Evolutionary conservation across 1,140 invertebrate species (phyloP).

Genomic region (Zophobas morio): DNA sequence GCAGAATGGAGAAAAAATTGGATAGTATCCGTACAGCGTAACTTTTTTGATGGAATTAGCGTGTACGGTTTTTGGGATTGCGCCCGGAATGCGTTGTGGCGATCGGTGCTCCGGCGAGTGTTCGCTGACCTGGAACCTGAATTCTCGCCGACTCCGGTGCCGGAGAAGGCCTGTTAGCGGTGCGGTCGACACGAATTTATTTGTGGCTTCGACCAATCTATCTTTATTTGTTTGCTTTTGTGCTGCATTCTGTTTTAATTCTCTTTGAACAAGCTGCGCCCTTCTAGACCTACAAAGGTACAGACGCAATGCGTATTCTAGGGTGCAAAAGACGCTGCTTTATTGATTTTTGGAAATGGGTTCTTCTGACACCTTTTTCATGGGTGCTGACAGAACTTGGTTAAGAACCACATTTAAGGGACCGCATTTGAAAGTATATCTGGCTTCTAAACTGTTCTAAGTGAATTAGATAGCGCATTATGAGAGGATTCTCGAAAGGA

Average conservation of each 20-base stretch:
- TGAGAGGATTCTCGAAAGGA: too few species aligned
- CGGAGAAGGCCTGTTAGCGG: conserved; percentile 51
- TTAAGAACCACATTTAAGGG: too few species aligned
- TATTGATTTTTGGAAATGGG: conserved; percentile 1
- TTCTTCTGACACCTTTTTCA: neutral
- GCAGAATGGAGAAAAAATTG: neutral
- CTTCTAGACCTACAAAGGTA: conserved; percentile 14
- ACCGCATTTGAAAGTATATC: too few species aligned
- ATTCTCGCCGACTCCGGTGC: conserved; percentile 50
- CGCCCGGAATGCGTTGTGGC: conserved; percentile 41
- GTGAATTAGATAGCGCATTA: too few species aligned
- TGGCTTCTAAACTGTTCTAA: too few species aligned
- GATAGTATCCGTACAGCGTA: conserved; percentile 13
- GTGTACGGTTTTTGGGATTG: conserved; percentile 49
- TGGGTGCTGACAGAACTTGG: too few species aligned
- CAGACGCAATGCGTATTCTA: conserved; percentile 22
- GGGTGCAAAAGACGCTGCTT: conserved; percentile 2
- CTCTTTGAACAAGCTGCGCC: neutral
- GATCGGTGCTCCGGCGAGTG: conserved; percentile 44
- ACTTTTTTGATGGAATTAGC: conserved; percentile 52
- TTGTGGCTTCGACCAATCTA: conserved; percentile 51
- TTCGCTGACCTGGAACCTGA: conserved; percentile 56
- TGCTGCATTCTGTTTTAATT: conserved; percentile 54
- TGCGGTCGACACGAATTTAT: conserved; percentile 57
- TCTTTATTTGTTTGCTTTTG: conserved; percentile 54